Base-by-base conservation (phyloP, 2,113 vertebrate genomes). In the Plecturocebus donacophilus region DNA sequence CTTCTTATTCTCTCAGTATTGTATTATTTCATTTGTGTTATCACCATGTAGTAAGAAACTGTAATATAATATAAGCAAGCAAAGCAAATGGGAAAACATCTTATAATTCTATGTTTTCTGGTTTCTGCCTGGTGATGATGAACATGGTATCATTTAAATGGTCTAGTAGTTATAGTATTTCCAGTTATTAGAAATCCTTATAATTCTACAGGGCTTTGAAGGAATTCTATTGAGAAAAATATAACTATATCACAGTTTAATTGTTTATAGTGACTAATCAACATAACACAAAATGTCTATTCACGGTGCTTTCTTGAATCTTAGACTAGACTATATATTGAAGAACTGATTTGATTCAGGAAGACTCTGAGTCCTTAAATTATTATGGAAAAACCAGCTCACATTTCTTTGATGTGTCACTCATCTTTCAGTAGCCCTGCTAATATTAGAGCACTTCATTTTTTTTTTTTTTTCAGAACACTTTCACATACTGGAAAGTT, bases 321-420 rank as follows among this genome's bases (percentile, higher is more conserved):
- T 95, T 81, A 93, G 30, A 54, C 47, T 23, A 68, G 30, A 64
- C 9, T 21, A 61, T n/a, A 71, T 77, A 76, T 90, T 75, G 58
- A 17, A 97, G 71, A 80, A 71, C 49, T 42, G 56, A 75, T 89
- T 42, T 90, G 66, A 91, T 81, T 97, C 90, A 80, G 83, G 70
- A 93, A 56, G 95, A 90, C 38, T 66, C 56, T 49, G 70, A 90
- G 56, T 84, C n/a, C 45, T 61, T 73, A 77, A 56, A 87, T 93
- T 82, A 58, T 92, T 81, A 73, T 61, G 70, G 21, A 68, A 87
- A 93, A 93, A 30, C 13, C 21, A 86, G 54, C 87, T 92, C 45
- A 32, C 13, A 71, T 90, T 82, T 92, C 95, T 95, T 87, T 87
- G 95, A 87, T 87, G 45, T 87, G 88, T 82, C 95, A 42, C 38